A percentile compares a stretch with the other conserved stretches of the same genome.
Evolutionary conservation across 2,113 vertebrate species (phyloP).

Genomic region (Dendrocopos noguchii): DNA sequence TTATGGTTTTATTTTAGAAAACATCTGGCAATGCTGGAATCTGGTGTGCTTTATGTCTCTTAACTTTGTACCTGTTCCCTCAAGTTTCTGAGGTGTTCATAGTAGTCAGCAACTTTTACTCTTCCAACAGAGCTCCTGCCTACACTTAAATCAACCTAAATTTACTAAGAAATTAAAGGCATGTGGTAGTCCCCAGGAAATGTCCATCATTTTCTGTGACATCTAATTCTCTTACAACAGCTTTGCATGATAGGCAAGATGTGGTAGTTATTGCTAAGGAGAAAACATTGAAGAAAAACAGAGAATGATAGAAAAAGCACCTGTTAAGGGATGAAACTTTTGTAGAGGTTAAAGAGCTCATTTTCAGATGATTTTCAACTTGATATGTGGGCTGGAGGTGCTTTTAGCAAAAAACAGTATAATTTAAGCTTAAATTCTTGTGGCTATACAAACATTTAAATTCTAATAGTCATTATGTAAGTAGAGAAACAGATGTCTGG

Average conservation of each 20-base stretch:
- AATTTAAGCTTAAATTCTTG: neutral
- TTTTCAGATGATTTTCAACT: neutral
- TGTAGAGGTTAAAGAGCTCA: neutral
- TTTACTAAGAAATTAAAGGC: neutral
- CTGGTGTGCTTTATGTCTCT: neutral
- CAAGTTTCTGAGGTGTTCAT: neutral
- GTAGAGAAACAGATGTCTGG: neutral
- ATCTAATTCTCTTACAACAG: neutral
- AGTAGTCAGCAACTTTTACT: neutral
- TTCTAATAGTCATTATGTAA: neutral
- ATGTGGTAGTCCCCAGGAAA: neutral
- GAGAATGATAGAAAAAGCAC: neutral
- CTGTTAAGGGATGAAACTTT: neutral
- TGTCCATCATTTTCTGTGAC: neutral
- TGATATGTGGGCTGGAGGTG: neutral
- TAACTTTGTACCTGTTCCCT: neutral
- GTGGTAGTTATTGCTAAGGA: neutral
- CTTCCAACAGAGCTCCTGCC: neutral
- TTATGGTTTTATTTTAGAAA: conserved; percentile 22
- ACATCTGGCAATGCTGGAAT: conserved; percentile 29
- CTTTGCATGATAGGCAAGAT: neutral
- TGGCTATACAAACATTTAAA: neutral
- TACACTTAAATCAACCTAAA: neutral
- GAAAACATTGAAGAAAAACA: neutral
- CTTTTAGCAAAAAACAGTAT: neutral